Base-by-base conservation (phyloP, 2,888 invertebrate species). In the Frankliniella intonsa region DNA sequence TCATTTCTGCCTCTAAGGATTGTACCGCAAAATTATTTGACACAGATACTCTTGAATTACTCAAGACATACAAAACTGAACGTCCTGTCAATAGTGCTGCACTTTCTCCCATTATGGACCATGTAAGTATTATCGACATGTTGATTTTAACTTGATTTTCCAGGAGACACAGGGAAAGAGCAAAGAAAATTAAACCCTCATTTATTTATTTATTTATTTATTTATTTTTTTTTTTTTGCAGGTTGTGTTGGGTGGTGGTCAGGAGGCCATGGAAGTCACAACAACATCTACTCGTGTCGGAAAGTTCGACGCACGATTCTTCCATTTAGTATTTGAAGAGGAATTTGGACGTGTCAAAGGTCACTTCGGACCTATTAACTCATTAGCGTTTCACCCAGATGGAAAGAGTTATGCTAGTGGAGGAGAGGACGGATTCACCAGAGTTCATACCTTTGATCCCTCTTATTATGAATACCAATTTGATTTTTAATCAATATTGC, bases 281-380 rank as follows among this genome's bases (percentile, higher is more conserved):
- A 97, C 97, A 1, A 98, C 98, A 0, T 96, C 97, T 0, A 93
- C 97, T 0, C 92, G 96, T 85, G 93, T 96, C 84, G 99, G 99
- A 82, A 99, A 99, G 90, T 99, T 99, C 88, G 99, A 99, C 88
- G 97, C 94, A 14, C 94, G 88, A 82, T 97, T 98, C 90, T 99
- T 95, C 91, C 97, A 98, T 88, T 90, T 97, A 86, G 94, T 98
- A 49, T 98, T 97, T 88, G 98, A 98, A 89, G 97, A 98, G 87
- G 98, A 98, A 87, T 98, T 98, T 89, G 98, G 95, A 0, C 91
- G 97, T 83, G 94, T 99, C n/a, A 99, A 99, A 88, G 99, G 99
- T 83, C 99, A 99, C 90, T 99, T 99, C 87, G 99, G 99, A 85
- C 99, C 99, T 1, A 99, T 99, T 86, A 99, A 99, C 91, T 97